Percentiles rank a stretch among this genome's conserved stretches.
phyloP scores from a whole-genome alignment of 2,797 vertebrate genomes.

The Hybognathus amarus region DNA sequence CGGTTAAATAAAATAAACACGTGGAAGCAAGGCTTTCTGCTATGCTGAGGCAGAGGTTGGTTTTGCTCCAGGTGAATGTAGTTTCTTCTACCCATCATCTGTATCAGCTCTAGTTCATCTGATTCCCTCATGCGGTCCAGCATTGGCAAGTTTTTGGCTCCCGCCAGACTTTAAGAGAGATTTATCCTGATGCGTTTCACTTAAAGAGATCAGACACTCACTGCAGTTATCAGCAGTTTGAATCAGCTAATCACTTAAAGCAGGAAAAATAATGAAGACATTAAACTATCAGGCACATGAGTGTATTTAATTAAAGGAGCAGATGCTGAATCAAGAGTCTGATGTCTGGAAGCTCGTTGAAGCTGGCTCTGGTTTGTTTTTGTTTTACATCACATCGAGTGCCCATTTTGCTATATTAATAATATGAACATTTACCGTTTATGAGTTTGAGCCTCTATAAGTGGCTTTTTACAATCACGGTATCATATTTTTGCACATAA shows the following conservation, averaged over 20 bases:
- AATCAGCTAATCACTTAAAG: conserved; percentile 83
- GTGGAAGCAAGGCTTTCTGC: neutral
- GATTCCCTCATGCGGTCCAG: conserved; percentile 70
- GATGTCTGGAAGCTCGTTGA: conserved; percentile 27
- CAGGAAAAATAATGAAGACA: conserved; percentile 71
- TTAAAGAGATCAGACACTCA: conserved; percentile 80
- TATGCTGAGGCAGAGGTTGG: conserved; percentile 29
- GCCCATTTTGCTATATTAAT: neutral
- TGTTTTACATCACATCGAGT: neutral
- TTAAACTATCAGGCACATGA: conserved; percentile 78
- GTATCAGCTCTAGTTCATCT: conserved; percentile 66
- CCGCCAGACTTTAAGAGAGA: conserved; percentile 71
- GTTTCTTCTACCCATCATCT: conserved; percentile 50
- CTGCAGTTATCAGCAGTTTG: conserved; percentile 84
- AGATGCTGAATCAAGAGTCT: conserved; percentile 74
- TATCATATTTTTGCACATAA: neutral
- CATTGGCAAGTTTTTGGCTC: conserved; percentile 73
- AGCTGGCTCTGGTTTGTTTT: neutral
- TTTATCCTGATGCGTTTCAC: conserved; percentile 79
- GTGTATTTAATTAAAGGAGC: conserved; percentile 78
- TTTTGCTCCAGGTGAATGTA: neutral
- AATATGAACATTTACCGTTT: neutral
- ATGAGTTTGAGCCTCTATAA: neutral
- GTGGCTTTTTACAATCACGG: neutral
- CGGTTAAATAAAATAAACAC: neutral